Evolutionary conservation across 2,888 invertebrate species (phyloP).

Genomic region (Xylocampa areola): DNA sequence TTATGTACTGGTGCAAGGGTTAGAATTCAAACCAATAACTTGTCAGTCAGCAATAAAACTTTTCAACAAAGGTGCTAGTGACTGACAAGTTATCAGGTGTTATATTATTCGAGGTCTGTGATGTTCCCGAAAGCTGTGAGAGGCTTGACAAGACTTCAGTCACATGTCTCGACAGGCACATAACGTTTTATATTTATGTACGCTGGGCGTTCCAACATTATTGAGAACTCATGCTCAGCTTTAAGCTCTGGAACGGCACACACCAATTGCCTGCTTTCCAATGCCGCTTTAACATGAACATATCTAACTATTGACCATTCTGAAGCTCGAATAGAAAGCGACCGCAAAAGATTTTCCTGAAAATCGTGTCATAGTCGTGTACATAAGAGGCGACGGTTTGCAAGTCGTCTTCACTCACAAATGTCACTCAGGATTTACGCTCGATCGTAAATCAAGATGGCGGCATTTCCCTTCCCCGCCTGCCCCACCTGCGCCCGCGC

Average conservation of each 20-base stretch:
- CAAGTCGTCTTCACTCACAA: constrained; percentile 83
- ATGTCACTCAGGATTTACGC: constrained; percentile 88
- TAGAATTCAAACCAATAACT: not conserved
- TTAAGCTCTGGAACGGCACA: constrained; percentile 54
- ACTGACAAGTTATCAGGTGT: constrained; percentile 1
- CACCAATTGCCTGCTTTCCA: constrained; percentile 59
- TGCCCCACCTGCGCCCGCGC: constrained; percentile 83
- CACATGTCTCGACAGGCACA: constrained; percentile 65
- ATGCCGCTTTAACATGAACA: constrained; percentile 56
- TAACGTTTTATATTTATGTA: constrained; percentile 72
- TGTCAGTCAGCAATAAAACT: not conserved
- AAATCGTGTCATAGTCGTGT: constrained; percentile 75
- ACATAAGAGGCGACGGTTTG: constrained; percentile 68
- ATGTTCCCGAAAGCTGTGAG: constrained; percentile 44
- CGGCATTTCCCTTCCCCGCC: constrained; percentile 72
- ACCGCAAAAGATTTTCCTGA: constrained; percentile 78
- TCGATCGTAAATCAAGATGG: constrained; percentile 89
- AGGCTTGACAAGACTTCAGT: constrained; percentile 52
- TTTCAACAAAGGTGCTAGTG: not conserved
- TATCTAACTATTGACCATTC: constrained; percentile 49
- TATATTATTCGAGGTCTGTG: constrained; percentile 24
- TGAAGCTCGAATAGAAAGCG: constrained; percentile 62
- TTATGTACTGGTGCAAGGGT: no score
- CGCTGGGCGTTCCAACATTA: constrained; percentile 67
- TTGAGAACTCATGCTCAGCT: constrained; percentile 64